Evolutionary conservation across 2,888 invertebrate genomes (phyloP).

Genomic region (Idaea biselata): DNA sequence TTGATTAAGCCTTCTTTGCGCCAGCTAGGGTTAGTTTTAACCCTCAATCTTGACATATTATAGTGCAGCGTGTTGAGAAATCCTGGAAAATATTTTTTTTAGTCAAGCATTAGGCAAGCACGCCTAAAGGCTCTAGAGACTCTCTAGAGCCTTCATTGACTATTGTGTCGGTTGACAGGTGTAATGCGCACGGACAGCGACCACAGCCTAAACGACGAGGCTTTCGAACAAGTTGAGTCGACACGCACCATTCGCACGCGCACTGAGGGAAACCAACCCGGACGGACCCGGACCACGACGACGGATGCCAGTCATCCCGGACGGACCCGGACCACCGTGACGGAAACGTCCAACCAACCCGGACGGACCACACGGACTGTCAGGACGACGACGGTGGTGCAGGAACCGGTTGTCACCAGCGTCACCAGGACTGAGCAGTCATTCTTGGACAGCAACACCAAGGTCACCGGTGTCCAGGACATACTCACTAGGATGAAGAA

Average conservation of each 20-base stretch:
- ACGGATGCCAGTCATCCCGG: constrained; percentile 17
- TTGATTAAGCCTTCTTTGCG: too few species aligned
- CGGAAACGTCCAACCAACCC: constrained; percentile 15
- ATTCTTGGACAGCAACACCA: constrained; percentile 86
- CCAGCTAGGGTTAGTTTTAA: too few species aligned
- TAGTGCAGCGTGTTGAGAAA: too few species aligned
- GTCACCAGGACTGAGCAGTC: constrained; percentile 64
- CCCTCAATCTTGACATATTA: too few species aligned
- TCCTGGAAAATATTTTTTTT: too few species aligned
- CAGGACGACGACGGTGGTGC: constrained; percentile 26
- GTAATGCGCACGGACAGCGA: constrained; percentile 65
- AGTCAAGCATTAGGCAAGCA: too few species aligned
- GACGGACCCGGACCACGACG: constrained; percentile 17
- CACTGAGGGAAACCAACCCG: constrained; percentile 24
- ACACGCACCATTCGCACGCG: constrained; percentile 38
- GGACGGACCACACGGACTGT: constrained; percentile 13
- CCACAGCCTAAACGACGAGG: constrained; percentile 65
- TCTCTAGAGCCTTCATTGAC: too few species aligned
- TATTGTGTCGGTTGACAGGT: constrained; percentile 35
- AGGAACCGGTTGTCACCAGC: constrained; percentile 20
- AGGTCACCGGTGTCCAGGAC: constrained; percentile 87
- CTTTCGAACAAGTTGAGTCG: constrained; percentile 29
- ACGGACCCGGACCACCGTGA: constrained; percentile 19
- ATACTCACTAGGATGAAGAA: constrained; percentile 89
- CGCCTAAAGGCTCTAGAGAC: too few species aligned